phyloP scores from a whole-genome alignment of 2,797 vertebrate genomes.

The Centroberyx gerrardi region DNA sequence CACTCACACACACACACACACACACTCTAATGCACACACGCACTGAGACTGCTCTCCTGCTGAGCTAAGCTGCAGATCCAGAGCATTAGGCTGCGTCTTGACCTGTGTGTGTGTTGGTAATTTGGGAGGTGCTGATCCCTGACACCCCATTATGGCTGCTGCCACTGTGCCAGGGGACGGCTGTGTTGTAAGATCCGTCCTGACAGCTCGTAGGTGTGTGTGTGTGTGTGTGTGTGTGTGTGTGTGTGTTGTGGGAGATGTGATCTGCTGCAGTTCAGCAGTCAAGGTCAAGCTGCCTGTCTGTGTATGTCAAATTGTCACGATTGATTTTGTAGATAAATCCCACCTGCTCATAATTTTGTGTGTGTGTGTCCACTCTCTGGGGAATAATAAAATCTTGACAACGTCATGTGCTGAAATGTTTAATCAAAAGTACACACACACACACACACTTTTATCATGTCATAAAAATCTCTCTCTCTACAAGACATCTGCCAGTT shows the following conservation, averaged over 20 bases:
- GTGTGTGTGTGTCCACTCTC: neutral
- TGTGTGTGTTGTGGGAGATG: constrained; percentile 23
- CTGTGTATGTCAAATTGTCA: constrained; percentile 4
- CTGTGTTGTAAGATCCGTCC: constrained; percentile 21
- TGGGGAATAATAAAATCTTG: constrained; percentile 16
- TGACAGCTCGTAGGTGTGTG: neutral
- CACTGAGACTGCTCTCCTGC: neutral
- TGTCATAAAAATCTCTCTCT: too few relatives aligned
- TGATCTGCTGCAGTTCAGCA: constrained; percentile 24
- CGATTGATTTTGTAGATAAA: constrained; percentile 27
- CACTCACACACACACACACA: constrained; percentile 1
- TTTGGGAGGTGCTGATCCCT: constrained; percentile 57
- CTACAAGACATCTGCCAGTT: too few relatives aligned
- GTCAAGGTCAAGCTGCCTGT: constrained; percentile 33
- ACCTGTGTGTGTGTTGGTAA: constrained; percentile 40
- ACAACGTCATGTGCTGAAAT: constrained; percentile 20
- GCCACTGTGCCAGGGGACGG: constrained; percentile 22
- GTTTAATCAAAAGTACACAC: constrained; percentile 10
- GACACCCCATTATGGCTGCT: constrained; percentile 36
- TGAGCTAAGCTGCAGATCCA: too few relatives aligned
- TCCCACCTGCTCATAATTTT: constrained; percentile 23
- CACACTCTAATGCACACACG: neutral
- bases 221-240: neutral
- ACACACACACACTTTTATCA: neutral
- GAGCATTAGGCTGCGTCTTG: constrained; percentile 19